Percentiles rank a stretch among this genome's conserved stretches.
phyloP scores from a whole-genome alignment of 2,113 vertebrate genomes.

The Brachyistius frenatus region DNA sequence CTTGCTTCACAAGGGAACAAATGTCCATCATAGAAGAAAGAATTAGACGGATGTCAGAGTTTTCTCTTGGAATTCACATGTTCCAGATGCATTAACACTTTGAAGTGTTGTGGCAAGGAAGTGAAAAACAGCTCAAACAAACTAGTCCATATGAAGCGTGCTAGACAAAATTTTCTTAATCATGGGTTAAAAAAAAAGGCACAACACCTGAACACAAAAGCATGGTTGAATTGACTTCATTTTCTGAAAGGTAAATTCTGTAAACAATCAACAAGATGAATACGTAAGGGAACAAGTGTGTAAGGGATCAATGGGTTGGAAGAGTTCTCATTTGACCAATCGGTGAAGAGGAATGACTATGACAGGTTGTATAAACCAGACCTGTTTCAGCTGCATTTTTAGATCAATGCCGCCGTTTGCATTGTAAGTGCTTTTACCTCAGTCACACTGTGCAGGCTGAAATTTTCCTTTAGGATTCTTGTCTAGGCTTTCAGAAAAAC shows the following conservation, averaged over 20 bases:
- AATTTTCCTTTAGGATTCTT: conserved; percentile 11
- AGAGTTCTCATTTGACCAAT: background rate
- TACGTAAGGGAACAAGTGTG: conserved; percentile 9
- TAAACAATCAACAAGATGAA: background rate
- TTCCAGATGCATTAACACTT: background rate
- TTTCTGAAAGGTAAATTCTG: conserved; percentile 8
- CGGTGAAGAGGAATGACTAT: conserved; percentile 12
- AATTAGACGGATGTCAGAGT: background rate
- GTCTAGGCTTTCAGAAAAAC: background rate
- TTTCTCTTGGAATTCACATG: background rate
- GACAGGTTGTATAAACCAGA: background rate
- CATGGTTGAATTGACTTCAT: background rate
- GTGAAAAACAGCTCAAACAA: conserved; percentile 9
- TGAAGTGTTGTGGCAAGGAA: background rate
- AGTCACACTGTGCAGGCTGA: background rate
- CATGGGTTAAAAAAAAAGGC: too few species aligned
- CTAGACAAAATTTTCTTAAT: background rate
- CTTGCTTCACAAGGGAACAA: background rate
- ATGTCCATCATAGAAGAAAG: background rate
- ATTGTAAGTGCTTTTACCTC: conserved; percentile 5
- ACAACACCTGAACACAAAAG: conserved; percentile 2
- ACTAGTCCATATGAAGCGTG: background rate
- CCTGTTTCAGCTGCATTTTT: background rate
- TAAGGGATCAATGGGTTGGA: background rate
- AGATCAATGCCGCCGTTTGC: conserved; percentile 13